phyloP scores from a whole-genome alignment of 2,113 vertebrate genomes.

The Nycticebus coucang region DNA sequence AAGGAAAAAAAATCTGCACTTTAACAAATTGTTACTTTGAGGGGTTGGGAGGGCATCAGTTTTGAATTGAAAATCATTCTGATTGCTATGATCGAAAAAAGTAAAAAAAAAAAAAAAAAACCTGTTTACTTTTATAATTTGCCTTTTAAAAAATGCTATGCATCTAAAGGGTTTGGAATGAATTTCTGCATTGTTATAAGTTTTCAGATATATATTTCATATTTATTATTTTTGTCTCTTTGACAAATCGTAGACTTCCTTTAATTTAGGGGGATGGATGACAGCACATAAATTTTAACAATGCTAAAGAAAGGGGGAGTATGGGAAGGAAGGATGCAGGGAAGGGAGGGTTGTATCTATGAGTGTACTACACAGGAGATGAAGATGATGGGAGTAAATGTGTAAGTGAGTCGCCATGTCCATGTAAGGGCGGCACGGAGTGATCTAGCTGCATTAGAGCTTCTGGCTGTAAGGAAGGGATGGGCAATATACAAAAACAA shows the following conservation, averaged over 20 bases:
- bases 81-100: conserved; percentile 81
- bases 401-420: conserved; percentile 99
- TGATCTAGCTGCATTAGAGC: conserved; percentile 99
- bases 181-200: conserved; percentile 81
- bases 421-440: conserved; percentile 99
- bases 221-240: conserved; percentile 84
- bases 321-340: conserved; percentile 85
- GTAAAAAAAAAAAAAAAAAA: conserved; percentile 80
- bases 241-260: conserved; percentile 89
- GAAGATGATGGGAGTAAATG: conserved; percentile 97
- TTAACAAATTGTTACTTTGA: conserved; percentile 82
- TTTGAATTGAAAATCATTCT: conserved; percentile 88
- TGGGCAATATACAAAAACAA: conserved; percentile 99
- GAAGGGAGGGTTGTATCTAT: conserved; percentile 89
- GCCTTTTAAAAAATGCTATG: conserved; percentile 82
- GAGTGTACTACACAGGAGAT: conserved; percentile 98
- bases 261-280: conserved; percentile 90
- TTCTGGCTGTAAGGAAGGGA: conserved; percentile 99
- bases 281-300: conserved; percentile 93
- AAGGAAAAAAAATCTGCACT: conserved; percentile 96
- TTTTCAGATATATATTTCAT: conserved; percentile 89
- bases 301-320: conserved; percentile 89
- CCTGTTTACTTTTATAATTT: conserved; percentile 83
- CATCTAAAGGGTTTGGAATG: conserved; percentile 73
- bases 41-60: conserved; percentile 85